Percentiles rank a stretch among this genome's conserved stretches.
Conservation (phyloP, 2,797 vertebrate species). For the Galaxias olidus region DNA sequence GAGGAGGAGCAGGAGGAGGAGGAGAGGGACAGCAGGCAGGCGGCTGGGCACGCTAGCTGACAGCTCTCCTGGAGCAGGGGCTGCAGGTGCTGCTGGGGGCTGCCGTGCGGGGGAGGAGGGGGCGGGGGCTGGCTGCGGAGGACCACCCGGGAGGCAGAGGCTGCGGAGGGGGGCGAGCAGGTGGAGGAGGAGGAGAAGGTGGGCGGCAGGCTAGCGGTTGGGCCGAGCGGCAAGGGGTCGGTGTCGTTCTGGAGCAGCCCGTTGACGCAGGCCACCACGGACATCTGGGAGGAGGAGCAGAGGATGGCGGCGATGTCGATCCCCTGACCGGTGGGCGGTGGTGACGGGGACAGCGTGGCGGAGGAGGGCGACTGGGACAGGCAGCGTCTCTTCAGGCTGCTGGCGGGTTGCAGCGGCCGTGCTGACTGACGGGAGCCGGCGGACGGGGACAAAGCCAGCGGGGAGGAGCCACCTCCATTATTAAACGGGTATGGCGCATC, state of each 20-base stretch:
- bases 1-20: constrained; percentile 76
- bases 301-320: constrained; percentile 85
- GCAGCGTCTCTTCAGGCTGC: constrained; percentile 87
- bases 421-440: constrained; percentile 81
- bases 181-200: constrained; percentile 45
- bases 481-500: constrained; percentile 89
- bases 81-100: constrained; percentile 61
- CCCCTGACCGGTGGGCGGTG: constrained; percentile 69
- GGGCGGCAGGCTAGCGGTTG: constrained; percentile 59
- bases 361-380: constrained; percentile 57
- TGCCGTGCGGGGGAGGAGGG: constrained; percentile 60
- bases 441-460: constrained; percentile 78
- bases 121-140: constrained; percentile 56
- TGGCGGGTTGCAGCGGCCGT: constrained; percentile 73
- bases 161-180: constrained; percentile 39
- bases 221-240: constrained; percentile 74
- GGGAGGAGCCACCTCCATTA: constrained; percentile 89
- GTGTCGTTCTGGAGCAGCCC: constrained; percentile 68
- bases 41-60: constrained; percentile 79
- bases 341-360: no score
- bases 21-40: constrained; percentile 80
- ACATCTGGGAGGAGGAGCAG: constrained; percentile 89
- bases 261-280: constrained; percentile 87
- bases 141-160: constrained; percentile 57
- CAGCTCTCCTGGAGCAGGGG: constrained; percentile 74